Base-by-base conservation (phyloP, 2,797 vertebrate species). In the Carduelis carduelis region DNA sequence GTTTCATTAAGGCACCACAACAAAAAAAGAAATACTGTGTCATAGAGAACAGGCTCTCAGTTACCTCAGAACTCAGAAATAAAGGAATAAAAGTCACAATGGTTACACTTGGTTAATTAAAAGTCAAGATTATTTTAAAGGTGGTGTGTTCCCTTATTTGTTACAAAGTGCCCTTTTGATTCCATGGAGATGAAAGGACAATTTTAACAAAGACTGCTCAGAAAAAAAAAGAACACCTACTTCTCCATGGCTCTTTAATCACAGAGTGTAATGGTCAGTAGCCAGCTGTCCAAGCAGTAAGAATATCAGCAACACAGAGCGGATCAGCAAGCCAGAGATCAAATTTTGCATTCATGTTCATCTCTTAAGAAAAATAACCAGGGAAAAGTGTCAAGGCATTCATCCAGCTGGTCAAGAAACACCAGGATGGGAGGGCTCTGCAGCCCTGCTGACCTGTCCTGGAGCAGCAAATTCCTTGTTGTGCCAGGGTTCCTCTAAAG, bases 181-280 rank as follows among this genome's bases (percentile, higher is more conserved):
- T 52, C 66, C 63, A 82, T 87, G 93, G 77, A 95, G 86, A 93
- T 78, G 64, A 90, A 94, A 93, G 44, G 32, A 78, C 32, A 53
- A 60, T 75, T 81, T 83, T 75, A 95, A 87, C 88, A 85, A 72
- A 81, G 83, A 34, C 52, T 2, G 7, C 41, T 50, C 39, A 63
- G 52, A 39, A 76, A 52, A 86, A 50, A 79, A 69, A 37, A 20
- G 39, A 11, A 9, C 4, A 57, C 6, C 56, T 66, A 15, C 19
- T 63, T 28, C 32, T 71, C 32, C 6, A 1, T 12, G 15, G n/a
- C 11, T 61, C 11, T 65, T 85, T 88, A 21, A 70, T 70, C 70
- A 56, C 32, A n/a, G 26, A 77, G 52, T 21, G 18, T 34, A 56
- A 56, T 27, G 30, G 43, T 47, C 81, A 81, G 64, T 22, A 81